Base-by-base conservation (phyloP, 53 echinoderm and acorn worm genomes). In the Temnopleurus reevesii region DNA sequence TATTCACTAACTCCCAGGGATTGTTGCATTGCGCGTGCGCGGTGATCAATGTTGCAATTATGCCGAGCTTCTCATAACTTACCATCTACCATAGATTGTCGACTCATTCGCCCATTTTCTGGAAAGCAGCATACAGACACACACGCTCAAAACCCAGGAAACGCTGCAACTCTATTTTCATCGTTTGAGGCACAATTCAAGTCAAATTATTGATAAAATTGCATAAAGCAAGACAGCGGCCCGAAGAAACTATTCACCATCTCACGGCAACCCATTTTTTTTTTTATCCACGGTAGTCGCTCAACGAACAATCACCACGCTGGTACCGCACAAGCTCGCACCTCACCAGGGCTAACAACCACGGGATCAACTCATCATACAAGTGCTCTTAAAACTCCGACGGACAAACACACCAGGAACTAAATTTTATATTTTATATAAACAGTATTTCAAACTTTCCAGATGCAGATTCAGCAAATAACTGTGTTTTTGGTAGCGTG, bases 401-500 rank as follows among this genome's bases (percentile, higher is more conserved):
- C 45, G 49, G 21, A 51, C 9, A 49, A 47, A 28, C 4, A 47
- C 24, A 49, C 25, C n/a, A 28, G 47, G 26, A 15, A 27, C 46
- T 79, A 12, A 24, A 29, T 79, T 79, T 79, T 49, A 49, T 79
- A 7, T 77, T 46, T 79, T 79, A 26, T 49, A 28, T 79, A 49
- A 49, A 77, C 45, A 45, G 23, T 8, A 77, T 45, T 51, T 5
- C 15, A 46, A 79, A 26, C 79, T 28, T 79, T 43, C 79, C 49
- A 46, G 47, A 79, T 79, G 79, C 79, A 79, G 79, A 43, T 79
- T 8, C 79, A 79, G 47, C 79, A 79, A 23, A 49, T 79, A 79
- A 79, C 79, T 46, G 79, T 79, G 23, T 79, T 79, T 79, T 49
- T 79, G 47, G 79, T 49, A 8, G 79, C 79, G 47, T 79, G 79